Conservation (phyloP, 2,888 invertebrate genomes). For the Lymantria monacha region DNA sequence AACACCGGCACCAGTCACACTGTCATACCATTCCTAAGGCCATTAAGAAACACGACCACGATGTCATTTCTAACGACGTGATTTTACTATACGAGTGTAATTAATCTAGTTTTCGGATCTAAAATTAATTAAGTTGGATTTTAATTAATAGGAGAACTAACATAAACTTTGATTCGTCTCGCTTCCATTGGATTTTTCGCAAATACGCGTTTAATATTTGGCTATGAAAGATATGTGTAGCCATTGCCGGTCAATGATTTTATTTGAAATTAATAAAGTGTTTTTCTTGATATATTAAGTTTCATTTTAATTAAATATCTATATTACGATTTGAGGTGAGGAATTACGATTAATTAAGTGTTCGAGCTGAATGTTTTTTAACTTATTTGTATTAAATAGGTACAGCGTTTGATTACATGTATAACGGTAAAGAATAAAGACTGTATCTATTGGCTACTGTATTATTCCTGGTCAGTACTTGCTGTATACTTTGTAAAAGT, state of each 20-base stretch:
- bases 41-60: conserved; percentile 40
- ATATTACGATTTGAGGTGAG: no score
- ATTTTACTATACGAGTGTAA: neutral
- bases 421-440: no score
- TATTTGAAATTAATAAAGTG: neutral
- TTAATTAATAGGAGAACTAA: neutral
- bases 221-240: no score
- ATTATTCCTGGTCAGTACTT: no score
- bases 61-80: conserved; percentile 19
- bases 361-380: no score
- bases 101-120: conserved; percentile 2
- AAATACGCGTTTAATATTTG: neutral
- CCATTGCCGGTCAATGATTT: no score
- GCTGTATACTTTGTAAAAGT: no score
- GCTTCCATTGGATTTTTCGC: neutral
- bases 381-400: no score
- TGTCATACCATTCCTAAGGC: conserved; percentile 48
- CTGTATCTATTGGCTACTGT: no score
- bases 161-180: neutral
- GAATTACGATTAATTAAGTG: no score
- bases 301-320: no score
- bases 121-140: conserved; percentile 13
- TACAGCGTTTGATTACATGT: no score
- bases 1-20: conserved; percentile 40
- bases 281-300: neutral